Evolutionary conservation across 2,113 vertebrate genomes (phyloP).

Genomic region (Podarcis muralis): DNA sequence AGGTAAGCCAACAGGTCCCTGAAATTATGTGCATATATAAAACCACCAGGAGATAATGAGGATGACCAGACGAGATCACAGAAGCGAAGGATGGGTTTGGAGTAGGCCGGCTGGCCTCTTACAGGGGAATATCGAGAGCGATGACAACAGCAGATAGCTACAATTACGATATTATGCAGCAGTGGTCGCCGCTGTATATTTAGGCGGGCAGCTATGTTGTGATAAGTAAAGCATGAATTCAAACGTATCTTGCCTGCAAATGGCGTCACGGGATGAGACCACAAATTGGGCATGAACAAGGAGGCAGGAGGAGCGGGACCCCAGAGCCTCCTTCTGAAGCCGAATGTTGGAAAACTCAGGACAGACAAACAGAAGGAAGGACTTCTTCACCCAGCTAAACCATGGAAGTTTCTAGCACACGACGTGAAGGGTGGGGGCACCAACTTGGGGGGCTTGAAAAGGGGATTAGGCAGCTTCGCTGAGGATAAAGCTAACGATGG

Average conservation of each 20-base stretch:
- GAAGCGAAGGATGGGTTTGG: slow-evolving; percentile 66
- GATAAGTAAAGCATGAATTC: slow-evolving; percentile 44
- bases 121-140: slow-evolving; percentile 56
- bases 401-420: too few relatives aligned
- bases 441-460: too few relatives aligned
- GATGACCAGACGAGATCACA: slow-evolving; percentile 55
- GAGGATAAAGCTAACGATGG: too few relatives aligned
- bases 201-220: slow-evolving; percentile 10
- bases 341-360: too few relatives aligned
- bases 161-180: slow-evolving; percentile 44
- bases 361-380: too few relatives aligned
- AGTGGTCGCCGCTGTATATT: background rate
- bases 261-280: background rate
- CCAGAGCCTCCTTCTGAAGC: too few relatives aligned
- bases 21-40: slow-evolving; percentile 52
- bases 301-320: too few relatives aligned
- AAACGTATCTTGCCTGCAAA: background rate
- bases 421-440: too few relatives aligned
- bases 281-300: background rate
- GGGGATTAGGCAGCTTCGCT: too few relatives aligned
- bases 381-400: too few relatives aligned
- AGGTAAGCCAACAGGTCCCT: slow-evolving; percentile 44
- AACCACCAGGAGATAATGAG: slow-evolving; percentile 64
- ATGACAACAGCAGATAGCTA: slow-evolving; percentile 76
- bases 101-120: slow-evolving; percentile 27